phyloP scores from a whole-genome alignment of 2,113 vertebrate species.

The Myotis yumanensis region DNA sequence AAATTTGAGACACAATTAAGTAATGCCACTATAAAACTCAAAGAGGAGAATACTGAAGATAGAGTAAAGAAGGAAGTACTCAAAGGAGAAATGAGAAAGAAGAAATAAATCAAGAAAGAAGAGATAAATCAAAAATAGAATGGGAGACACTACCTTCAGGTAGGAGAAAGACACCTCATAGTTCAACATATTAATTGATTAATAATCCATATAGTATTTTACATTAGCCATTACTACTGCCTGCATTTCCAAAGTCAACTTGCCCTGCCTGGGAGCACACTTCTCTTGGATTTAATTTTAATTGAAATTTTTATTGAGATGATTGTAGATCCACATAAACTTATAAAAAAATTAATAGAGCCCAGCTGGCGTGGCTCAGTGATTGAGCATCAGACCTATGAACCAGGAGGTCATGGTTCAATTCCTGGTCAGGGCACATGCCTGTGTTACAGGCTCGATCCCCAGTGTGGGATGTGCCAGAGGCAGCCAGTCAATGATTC shows the following conservation, averaged over 20 bases:
- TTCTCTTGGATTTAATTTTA: background rate
- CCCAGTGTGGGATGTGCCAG: no score
- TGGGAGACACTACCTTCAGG: background rate
- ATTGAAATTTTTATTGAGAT: background rate
- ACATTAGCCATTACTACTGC: background rate
- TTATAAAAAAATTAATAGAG: background rate
- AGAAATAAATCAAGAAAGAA: constrained; percentile 13
- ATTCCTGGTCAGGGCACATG: no score
- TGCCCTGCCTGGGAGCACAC: background rate
- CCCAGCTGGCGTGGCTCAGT: no score
- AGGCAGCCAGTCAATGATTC: no score
- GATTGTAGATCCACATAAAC: background rate
- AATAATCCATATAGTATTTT: background rate
- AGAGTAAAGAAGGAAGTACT: background rate
- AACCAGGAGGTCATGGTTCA: no score
- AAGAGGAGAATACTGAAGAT: background rate
- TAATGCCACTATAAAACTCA: background rate
- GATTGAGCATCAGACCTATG: no score
- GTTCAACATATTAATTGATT: background rate
- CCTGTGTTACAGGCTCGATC: no score
- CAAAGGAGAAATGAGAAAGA: background rate
- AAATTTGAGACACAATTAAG: background rate
- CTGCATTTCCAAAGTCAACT: constrained; percentile 14
- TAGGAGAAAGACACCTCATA: background rate
- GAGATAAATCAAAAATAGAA: background rate